A percentile compares a stretch with the other conserved stretches of the same genome.
Conservation (phyloP, 2,888 invertebrate species). For the Phytoseiulus persimilis region DNA sequence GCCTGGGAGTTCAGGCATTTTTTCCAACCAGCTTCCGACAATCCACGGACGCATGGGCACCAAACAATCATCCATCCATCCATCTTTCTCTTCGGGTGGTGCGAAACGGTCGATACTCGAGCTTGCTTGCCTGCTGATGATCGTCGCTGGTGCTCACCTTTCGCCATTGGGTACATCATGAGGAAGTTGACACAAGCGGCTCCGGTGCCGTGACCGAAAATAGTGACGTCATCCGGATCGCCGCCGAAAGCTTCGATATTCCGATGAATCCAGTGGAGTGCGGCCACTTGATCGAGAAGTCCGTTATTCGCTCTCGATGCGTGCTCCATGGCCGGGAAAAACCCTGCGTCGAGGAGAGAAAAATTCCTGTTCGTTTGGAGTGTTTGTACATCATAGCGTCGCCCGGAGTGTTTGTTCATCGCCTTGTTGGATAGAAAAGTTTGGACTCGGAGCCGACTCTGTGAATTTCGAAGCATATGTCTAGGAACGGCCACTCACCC, state of each 20-base stretch:
- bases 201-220: slow-evolving; percentile 91
- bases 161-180: slow-evolving; percentile 88
- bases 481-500: slow-evolving; percentile 49
- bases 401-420: not conserved
- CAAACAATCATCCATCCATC: no score
- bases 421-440: not conserved
- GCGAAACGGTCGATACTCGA: not conserved
- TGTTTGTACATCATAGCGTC: not conserved
- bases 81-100: no score
- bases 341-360: slow-evolving; percentile 48
- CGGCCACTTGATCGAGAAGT: slow-evolving; percentile 92
- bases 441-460: not conserved
- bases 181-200: slow-evolving; percentile 94
- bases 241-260: slow-evolving; percentile 90
- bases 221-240: slow-evolving; percentile 80
- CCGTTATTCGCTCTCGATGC: slow-evolving; percentile 67
- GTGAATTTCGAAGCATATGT: not conserved
- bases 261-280: slow-evolving; percentile 90
- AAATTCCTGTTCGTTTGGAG: not conserved
- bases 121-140: not conserved
- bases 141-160: slow-evolving; percentile 59
- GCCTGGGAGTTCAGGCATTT: no score
- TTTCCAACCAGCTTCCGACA: no score
- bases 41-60: no score
- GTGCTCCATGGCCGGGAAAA: slow-evolving; percentile 50